Base-by-base conservation (phyloP, 2,113 vertebrate species). In the Archocentrus centrarchus region DNA sequence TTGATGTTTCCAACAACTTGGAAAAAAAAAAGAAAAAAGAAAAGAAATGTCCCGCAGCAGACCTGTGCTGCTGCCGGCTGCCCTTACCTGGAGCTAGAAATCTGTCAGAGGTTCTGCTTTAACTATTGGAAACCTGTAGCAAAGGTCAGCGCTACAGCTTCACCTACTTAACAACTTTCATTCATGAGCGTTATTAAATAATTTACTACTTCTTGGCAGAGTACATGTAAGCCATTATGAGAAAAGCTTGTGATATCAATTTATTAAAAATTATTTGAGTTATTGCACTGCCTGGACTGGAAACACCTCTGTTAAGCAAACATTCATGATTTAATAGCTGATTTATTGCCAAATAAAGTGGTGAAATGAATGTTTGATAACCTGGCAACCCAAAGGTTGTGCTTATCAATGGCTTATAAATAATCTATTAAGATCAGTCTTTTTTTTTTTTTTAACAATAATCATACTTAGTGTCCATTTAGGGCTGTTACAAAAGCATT, bases 381-480 rank as follows among this genome's bases (percentile, higher is more conserved):
- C 64, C 30, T 68, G 59, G n/a, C 30, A 79, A 79, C 60, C 41
- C 61, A 24, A 24, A 60, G 3, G 4, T 5, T 68, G 11, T 14
- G 0, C 2, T n/a, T 30, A 44, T 27, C 39, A 59, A 22, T 66
- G 0, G 2, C 11, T 63, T 75, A 47, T 44, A 70, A 75, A 5
- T 30, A 2, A 66, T 27, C 2, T 68, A 76, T 11, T 24, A 59
- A 59, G 0, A 27, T 15, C 10, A 3, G 15, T n/a, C 50, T 55
- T n/a, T 50, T 57, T 27, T 77, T 1, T 41, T 17, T 55, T 10
- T 39, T 2, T 2, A 2, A 0, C 0, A 66, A 44, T 7, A 66
- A 15, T 2, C 0, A 1, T 9, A 66, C 0, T 44, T 17, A 1
- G 41, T 5, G 41, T 11, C 64, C 47, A 50, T 53, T 53, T 32